phyloP scores from a whole-genome alignment of 2,113 vertebrate species.

The Clarias macrocephalus region DNA sequence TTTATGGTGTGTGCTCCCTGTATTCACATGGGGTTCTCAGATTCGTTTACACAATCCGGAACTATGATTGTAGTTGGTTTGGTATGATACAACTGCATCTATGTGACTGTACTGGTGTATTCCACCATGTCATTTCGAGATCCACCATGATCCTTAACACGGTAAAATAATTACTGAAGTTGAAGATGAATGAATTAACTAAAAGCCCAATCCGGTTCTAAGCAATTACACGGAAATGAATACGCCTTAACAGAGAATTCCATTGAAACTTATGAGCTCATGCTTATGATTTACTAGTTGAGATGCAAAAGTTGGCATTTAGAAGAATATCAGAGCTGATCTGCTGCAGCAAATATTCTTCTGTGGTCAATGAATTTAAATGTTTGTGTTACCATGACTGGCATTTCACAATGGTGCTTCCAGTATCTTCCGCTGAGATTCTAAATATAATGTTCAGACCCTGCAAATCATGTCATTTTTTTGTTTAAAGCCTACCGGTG shows the following conservation, averaged over 20 bases:
- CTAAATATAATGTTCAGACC: background rate
- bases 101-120: background rate
- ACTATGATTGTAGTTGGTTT: background rate
- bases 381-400: background rate
- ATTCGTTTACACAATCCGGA: background rate
- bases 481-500: background rate
- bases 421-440: background rate
- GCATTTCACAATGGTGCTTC: background rate
- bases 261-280: background rate
- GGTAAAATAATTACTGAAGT: background rate
- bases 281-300: background rate
- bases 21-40: background rate
- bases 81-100: background rate
- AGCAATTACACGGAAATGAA: background rate
- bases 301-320: background rate
- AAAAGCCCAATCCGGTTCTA: background rate
- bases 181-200: background rate
- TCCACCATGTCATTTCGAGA: background rate
- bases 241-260: background rate
- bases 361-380: background rate
- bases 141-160: background rate
- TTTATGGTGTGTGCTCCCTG: too few relatives aligned
- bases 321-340: background rate
- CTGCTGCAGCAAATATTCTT: background rate
- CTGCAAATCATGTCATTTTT: background rate